Evolutionary conservation across 1,140 invertebrate genomes (phyloP), one percentile per base, ranked within the genome.

Genomic region (Neodiprion pinetum): DNA sequence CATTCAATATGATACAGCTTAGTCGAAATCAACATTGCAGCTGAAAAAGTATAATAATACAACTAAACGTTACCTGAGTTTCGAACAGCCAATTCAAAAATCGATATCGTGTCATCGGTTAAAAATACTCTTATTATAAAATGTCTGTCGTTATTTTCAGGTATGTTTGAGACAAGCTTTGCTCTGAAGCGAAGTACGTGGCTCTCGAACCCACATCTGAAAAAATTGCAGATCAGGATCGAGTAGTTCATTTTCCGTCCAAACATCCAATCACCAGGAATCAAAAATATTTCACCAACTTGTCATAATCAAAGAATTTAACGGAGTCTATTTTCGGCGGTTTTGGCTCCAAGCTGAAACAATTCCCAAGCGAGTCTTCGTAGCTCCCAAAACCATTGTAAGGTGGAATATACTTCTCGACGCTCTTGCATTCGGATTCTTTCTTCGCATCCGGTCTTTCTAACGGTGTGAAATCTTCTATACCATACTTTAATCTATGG

Each of bases 351-450:
- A 97, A 90, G 0, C 91, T 92, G 5, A 93, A 89, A 84, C 95
- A 97, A 82, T 96, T 96, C 75, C 93, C 93, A 28, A 96, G 92
- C 0, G 96, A 97, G 86, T 98, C 96, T 78, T 96, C 95, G 77
- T 95, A 93, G 1, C 92, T 92, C 7, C 96, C 96, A 87, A 93
- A 96, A 7, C 96, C 96, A 82, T 97, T 97, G 90, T 96, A 97
- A 1, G 96, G 96, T 11, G 96, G 96, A 48, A 95, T 82, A 70
- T 93, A 86, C 48, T 89, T 89, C 67, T 92, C 87, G 23, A 80
- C 80, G 7, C 83, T 83, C 75, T 70, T 86, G 80, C 73, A 76
- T 4, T 89, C 79, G 8, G 84, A 88, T n/a, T 88, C 82, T 1
- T 83, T 79, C 49, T 85, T 82, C 72, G 85, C 85, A 48, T 87